Base-by-base conservation (phyloP, 2,113 vertebrate genomes). In the Empidonax traillii region DNA sequence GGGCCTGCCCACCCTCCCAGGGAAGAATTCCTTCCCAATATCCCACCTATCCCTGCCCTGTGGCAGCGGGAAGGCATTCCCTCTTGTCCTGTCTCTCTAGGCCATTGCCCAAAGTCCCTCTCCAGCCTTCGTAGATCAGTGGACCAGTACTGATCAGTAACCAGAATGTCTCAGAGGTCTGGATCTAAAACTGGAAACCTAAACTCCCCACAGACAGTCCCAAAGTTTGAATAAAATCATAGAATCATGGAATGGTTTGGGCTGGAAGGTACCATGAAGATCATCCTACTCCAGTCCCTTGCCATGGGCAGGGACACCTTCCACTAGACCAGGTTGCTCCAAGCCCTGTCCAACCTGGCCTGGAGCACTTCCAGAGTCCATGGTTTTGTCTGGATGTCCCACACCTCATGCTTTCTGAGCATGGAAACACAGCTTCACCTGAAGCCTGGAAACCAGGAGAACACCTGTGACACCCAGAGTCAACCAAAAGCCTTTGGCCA, bases 61-160 rank as follows among this genome's bases (percentile, higher is more conserved):
- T 78, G 55, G 14, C 39, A 39, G 0, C 46, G 47, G 46, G 68
- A 18, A 76, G 39, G 3, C 59, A 51, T 27, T 51, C 14, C 49
- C 23, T 9, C 14, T 1, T 1, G 2, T 39, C n/a, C 56, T 56
- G 0, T 55, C 27, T 41, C 49, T 56, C 13, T 16, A 41, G n/a
- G 24, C 41, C 35, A 41, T 20, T 31, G 13, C 56, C 8, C 28
- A 33, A 63, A 41, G 41, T 65, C 35, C 21, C 49, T 71, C 49
- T 79, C 20, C 66, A 79, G 47, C 49, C 27, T 43, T 41, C 17
- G 12, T 13, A 47, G 58, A 27, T 35, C 35, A 31, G 2, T 20
- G n/a, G 19, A 6, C 14, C 33, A 20, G 43, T 12, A 21, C 20
- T 0, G 3, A 5, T 41, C 12, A 33, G 41, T 35, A 14, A 46